Percentiles rank a stretch among this genome's conserved stretches.
Conservation (phyloP, 2,888 invertebrate species). For the Pimpla rufipes region DNA sequence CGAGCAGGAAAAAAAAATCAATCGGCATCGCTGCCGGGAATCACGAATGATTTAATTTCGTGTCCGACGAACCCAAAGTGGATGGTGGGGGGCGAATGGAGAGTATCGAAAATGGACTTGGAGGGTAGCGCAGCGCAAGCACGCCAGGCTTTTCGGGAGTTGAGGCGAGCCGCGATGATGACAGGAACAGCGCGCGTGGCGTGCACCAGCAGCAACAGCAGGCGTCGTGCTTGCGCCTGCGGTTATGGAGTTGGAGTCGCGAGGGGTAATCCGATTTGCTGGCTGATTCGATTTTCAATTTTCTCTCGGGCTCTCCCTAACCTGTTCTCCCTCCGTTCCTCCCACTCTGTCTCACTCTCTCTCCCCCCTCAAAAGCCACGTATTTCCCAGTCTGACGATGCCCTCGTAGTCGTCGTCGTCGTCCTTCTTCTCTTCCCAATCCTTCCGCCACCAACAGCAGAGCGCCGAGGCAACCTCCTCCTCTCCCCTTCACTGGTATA, state of each 20-base stretch:
- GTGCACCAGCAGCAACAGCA: conserved; percentile 55
- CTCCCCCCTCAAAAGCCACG: conserved; percentile 72
- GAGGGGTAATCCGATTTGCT: conserved; percentile 79
- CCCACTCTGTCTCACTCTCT: background rate
- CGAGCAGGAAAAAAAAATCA: conserved; percentile 46
- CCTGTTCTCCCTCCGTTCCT: no score
- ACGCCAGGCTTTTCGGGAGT: conserved; percentile 24
- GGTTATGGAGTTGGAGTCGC: conserved; percentile 75
- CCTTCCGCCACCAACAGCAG: conserved; percentile 52
- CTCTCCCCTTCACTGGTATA: conserved; percentile 49
- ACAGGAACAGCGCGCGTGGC: conserved; percentile 55
- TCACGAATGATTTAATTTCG: conserved; percentile 75
- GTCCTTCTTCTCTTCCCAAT: conserved; percentile 4
- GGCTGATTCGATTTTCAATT: conserved; percentile 82
- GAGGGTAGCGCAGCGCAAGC: background rate
- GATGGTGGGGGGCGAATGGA: background rate
- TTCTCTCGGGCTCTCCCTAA: conserved; percentile 76
- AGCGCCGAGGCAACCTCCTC: conserved; percentile 56
- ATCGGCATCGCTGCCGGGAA: conserved; percentile 63
- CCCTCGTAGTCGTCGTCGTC: conserved; percentile 54
- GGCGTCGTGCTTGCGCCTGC: conserved; percentile 71
- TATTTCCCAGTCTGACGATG: conserved; percentile 72
- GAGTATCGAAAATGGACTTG: conserved; percentile 33
- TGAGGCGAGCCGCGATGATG: conserved; percentile 63
- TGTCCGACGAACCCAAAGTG: conserved; percentile 31